Conservation (phyloP, 2,888 invertebrate genomes). For the Imbricaverruca yamaguchii region DNA sequence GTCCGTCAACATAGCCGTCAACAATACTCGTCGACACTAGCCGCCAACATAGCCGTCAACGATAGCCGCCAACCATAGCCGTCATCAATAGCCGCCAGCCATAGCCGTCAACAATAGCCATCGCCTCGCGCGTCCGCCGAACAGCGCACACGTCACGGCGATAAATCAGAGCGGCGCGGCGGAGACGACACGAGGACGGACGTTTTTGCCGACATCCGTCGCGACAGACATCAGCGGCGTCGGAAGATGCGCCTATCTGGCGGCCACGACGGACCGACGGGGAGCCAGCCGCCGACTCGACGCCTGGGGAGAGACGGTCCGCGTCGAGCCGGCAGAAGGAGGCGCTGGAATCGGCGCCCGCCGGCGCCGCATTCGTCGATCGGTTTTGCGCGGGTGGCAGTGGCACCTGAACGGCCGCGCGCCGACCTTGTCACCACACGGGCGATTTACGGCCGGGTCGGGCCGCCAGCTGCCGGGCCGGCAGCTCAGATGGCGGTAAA, state of each 20-base stretch:
- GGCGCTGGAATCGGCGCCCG: not conserved
- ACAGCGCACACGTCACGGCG: not conserved
- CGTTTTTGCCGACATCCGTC: not conserved
- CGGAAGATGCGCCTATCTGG: not conserved
- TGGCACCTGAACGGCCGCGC: not conserved
- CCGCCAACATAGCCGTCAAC: too few relatives aligned
- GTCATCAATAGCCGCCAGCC: too few relatives aligned
- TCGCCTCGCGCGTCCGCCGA: not conserved
- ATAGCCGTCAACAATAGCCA: too few relatives aligned
- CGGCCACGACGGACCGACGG: not conserved
- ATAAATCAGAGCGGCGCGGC: not conserved
- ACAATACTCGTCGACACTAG: too few relatives aligned
- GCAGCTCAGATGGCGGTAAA: not conserved
- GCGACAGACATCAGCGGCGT: not conserved
- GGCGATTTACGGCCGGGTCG: not conserved
- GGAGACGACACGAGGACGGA: too few relatives aligned
- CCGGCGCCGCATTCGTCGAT: not conserved
- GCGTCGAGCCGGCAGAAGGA: too few relatives aligned
- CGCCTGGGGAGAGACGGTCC: too few relatives aligned
- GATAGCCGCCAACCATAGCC: too few relatives aligned
- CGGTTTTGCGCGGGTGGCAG: not conserved
- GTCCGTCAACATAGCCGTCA: too few relatives aligned
- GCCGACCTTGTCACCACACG: not conserved
- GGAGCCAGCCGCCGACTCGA: not conserved
- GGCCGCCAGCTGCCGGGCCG: not conserved